Conservation (phyloP, 37 sponge, comb jelly and placozoan species). For the Geodia barretti region DNA sequence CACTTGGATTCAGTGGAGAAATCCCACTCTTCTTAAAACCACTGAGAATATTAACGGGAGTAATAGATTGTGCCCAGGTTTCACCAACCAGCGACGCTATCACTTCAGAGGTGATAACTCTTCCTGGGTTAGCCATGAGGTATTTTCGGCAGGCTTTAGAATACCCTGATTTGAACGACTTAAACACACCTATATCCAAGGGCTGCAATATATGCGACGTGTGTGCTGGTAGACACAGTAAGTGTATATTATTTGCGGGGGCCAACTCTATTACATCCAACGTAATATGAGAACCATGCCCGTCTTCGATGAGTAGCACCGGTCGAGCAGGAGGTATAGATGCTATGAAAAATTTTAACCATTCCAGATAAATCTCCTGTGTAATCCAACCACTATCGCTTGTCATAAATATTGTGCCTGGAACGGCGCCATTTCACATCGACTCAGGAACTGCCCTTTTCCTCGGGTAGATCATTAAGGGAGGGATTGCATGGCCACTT, state of each 20-base stretch:
- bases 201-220: conserved; percentile 53
- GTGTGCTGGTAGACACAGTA: conserved; percentile 46
- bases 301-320: conserved; percentile 35
- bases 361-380: conserved; percentile 5
- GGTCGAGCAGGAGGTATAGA: conserved; percentile 32
- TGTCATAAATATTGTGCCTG: conserved; percentile 21
- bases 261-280: conserved; percentile 44
- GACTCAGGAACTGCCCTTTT: conserved; percentile 13
- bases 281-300: conserved; percentile 41
- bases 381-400: conserved; percentile 49
- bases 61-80: conserved; percentile 33
- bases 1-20: conserved; percentile 45
- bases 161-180: conserved; percentile 31
- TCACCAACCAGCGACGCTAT: conserved; percentile 29
- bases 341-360: conserved; percentile 49
- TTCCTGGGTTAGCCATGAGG: conserved; percentile 29
- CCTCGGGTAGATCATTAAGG: conserved; percentile 39
- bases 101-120: conserved; percentile 20
- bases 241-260: conserved; percentile 19
- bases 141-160: conserved; percentile 37
- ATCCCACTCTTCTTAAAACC: conserved; percentile 45
- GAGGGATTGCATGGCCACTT: conserved; percentile 28
- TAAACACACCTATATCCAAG: conserved; percentile 36
- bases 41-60: conserved; percentile 34
- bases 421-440: conserved; percentile 6